phyloP scores from a whole-genome alignment of 2,888 invertebrate genomes.

The Euproctis similis region DNA sequence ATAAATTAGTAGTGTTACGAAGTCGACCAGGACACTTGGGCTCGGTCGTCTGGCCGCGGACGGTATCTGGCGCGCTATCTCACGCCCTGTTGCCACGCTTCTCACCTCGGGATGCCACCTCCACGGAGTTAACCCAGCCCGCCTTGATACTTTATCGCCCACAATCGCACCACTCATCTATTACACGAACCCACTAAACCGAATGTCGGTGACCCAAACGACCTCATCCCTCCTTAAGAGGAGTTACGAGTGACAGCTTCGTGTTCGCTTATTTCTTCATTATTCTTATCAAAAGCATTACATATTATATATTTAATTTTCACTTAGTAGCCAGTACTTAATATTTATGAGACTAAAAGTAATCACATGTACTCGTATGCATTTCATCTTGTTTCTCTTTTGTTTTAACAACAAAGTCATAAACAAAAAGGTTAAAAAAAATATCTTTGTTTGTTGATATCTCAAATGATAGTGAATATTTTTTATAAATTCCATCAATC shows the following conservation, averaged over 20 bases:
- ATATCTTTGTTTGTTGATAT: too few relatives aligned
- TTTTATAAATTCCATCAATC: too few relatives aligned
- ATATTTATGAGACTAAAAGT: too few relatives aligned
- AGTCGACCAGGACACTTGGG: constrained; percentile 8
- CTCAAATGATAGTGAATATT: too few relatives aligned
- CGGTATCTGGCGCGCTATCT: constrained; percentile 58
- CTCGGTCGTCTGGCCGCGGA: constrained; percentile 17
- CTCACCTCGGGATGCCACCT: constrained; percentile 65
- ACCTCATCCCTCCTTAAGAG: constrained; percentile 41
- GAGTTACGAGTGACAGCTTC: constrained; percentile 41
- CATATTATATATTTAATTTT: too few relatives aligned
- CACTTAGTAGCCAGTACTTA: too few relatives aligned
- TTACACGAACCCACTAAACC: constrained; percentile 57
- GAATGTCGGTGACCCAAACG: constrained; percentile 49
- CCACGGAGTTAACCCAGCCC: constrained; percentile 39
- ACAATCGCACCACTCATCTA: constrained; percentile 62
- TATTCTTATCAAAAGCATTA: too few relatives aligned
- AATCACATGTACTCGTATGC: too few relatives aligned
- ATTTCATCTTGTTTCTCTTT: too few relatives aligned
- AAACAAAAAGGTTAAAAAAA: too few relatives aligned
- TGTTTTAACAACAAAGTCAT: too few relatives aligned
- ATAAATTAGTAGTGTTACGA: constrained; percentile 4
- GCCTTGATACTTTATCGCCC: constrained; percentile 55
- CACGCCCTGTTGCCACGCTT: constrained; percentile 68
- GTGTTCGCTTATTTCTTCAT: constrained; percentile 27